Evolutionary conservation across 2,113 vertebrate species (phyloP).

Genomic region (Natator depressus): DNA sequence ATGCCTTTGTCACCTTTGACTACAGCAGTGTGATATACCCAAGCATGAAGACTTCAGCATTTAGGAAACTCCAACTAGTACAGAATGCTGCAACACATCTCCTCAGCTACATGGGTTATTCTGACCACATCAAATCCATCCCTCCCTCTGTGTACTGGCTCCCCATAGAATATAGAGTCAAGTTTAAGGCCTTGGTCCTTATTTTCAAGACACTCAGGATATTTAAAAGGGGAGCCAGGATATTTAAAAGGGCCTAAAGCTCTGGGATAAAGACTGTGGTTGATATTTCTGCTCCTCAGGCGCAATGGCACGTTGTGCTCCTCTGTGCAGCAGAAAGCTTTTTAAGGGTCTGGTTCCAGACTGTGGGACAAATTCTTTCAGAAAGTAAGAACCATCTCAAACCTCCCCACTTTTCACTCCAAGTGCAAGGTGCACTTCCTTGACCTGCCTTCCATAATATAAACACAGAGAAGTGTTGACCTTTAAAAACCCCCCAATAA

Average conservation of each 20-base stretch:
- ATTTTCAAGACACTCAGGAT: not conserved
- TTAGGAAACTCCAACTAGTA: no score
- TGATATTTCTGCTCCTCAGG: not conserved
- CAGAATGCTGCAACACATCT: no score
- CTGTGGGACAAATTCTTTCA: not conserved
- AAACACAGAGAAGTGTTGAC: no score
- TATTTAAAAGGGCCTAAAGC: not conserved
- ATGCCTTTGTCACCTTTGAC: no score
- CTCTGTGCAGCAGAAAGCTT: not conserved
- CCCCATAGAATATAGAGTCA: not conserved
- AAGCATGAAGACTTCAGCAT: no score
- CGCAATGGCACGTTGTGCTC: fast-evolving
- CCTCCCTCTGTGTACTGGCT: not conserved
- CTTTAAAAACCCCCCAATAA: no score
- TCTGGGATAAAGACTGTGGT: not conserved
- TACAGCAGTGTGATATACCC: no score
- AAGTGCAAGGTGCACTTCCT: no score
- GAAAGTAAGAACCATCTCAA: not conserved
- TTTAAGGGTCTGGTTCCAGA: not conserved
- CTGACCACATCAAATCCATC: no score
- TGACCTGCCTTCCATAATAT: no score
- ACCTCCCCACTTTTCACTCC: no score
- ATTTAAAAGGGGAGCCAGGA: not conserved
- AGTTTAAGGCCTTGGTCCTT: not conserved
- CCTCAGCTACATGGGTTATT: no score